Percentiles rank a stretch among this genome's conserved stretches.
phyloP scores from a whole-genome alignment of 2,797 vertebrate genomes.

The Chiloscyllium punctatum region DNA sequence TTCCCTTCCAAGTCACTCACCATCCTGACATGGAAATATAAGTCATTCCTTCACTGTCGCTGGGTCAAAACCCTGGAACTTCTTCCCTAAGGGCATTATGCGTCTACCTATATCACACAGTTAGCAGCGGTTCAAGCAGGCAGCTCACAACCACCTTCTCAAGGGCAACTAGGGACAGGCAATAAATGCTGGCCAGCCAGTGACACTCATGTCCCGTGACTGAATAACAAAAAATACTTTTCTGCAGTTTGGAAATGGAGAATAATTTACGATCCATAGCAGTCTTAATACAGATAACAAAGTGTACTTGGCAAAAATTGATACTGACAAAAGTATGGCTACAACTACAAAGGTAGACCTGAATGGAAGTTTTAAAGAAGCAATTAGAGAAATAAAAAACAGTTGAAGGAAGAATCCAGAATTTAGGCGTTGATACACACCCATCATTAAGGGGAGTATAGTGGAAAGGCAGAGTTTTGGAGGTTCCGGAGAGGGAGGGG shows the following conservation, averaged over 20 bases:
- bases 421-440: neutral
- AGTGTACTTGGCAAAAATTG: neutral
- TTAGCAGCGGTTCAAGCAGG: too few relatives aligned
- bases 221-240: neutral
- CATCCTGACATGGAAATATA: too few relatives aligned
- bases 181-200: too few relatives aligned
- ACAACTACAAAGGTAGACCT: neutral
- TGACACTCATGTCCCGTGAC: too few relatives aligned
- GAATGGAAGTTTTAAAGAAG: neutral
- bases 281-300: neutral
- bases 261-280: neutral
- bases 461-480: neutral
- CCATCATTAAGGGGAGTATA: neutral
- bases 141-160: too few relatives aligned
- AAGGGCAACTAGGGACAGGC: too few relatives aligned
- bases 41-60: too few relatives aligned
- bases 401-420: neutral
- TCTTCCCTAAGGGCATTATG: too few relatives aligned
- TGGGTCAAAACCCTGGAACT: too few relatives aligned
- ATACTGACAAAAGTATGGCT: too few relatives aligned
- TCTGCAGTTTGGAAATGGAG: neutral
- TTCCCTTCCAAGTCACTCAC: too few relatives aligned
- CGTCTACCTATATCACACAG: too few relatives aligned
- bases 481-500: neutral
- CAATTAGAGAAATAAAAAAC: neutral